These are phyloP conservation scores for Callionymus lyra DNA, from an alignment of 2,113 vertebrate genomes.

Conservation along the genomic window DNA sequence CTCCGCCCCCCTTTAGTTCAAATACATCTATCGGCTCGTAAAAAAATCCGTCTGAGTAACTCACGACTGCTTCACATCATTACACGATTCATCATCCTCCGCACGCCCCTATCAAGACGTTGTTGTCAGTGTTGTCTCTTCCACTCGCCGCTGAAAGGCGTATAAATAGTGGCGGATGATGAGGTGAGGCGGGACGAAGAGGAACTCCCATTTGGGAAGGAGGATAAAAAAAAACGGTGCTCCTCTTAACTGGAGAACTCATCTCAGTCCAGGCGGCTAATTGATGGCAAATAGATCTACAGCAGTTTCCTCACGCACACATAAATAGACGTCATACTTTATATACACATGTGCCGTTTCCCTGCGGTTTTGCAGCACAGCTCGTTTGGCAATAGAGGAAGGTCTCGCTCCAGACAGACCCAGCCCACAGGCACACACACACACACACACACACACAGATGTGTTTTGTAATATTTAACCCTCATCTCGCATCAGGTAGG, in stretches of 20 bases:
- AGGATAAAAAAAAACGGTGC: slow-evolving; percentile 34
- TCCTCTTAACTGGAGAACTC: slow-evolving; percentile 38
- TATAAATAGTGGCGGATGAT: slow-evolving; percentile 36
- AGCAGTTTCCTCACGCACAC: slow-evolving; percentile 39
- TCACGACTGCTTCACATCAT: slow-evolving; percentile 52
- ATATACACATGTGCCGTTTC: slow-evolving; percentile 64
- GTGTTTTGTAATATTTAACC: slow-evolving; percentile 40
- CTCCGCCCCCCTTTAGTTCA: slow-evolving; percentile 52
- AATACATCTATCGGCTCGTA: slow-evolving; percentile 55
- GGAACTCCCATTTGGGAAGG: slow-evolving; percentile 39
- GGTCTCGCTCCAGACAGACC: slow-evolving; percentile 61
- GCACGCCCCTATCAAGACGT: slow-evolving; percentile 23
- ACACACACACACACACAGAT: slow-evolving; percentile 16
- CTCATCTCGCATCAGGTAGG: slow-evolving; percentile 30
- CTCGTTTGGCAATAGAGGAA: slow-evolving; percentile 63
- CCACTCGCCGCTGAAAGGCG: slow-evolving; percentile 24
- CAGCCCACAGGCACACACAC: slow-evolving; percentile 39
- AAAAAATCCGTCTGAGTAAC: slow-evolving; percentile 51
- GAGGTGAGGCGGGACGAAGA: slow-evolving; percentile 39
- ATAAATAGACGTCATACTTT: slow-evolving; percentile 49
- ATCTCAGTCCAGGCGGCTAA: slow-evolving; percentile 57
- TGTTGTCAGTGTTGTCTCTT: slow-evolving; percentile 32
- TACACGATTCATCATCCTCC: slow-evolving; percentile 48
- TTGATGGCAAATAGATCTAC: slow-evolving; percentile 66
- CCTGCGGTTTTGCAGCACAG: slow-evolving; percentile 65